phyloP scores from a whole-genome alignment of 30 jellyfish, hydroid and myxozoan species.

The Mastigias papua region DNA sequence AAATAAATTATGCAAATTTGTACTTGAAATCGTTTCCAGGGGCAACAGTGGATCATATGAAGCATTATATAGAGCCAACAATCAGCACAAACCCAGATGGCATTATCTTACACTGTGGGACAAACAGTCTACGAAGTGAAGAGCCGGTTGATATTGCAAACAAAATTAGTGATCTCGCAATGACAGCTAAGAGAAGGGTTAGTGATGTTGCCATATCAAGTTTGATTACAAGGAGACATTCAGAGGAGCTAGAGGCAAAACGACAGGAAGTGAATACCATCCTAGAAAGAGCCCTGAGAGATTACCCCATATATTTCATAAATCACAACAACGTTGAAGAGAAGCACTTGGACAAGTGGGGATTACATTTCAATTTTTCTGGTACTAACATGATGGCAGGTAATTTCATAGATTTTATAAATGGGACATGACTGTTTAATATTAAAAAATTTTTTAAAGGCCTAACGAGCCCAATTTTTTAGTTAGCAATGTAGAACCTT shows the following conservation, averaged over 20 bases:
- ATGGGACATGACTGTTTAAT: not conserved
- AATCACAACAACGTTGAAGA: not conserved
- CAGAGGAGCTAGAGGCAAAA: conserved; percentile 24
- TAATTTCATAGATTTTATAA: not conserved
- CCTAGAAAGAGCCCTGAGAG: conserved; percentile 8
- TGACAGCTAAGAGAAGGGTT: conserved; percentile 4
- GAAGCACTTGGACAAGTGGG: not conserved
- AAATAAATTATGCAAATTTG: not conserved
- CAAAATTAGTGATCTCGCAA: conserved; percentile 13
- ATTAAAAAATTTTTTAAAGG: not conserved
- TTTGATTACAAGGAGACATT: conserved; percentile 6
- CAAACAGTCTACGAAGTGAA: conserved; percentile 13
- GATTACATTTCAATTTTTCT: conserved; percentile 9
- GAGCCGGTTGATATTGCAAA: conserved; percentile 17
- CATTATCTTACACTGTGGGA: conserved; percentile 17
- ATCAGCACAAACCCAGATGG: conserved; percentile 23
- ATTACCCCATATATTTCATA: not conserved
- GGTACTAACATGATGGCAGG: conserved; percentile 7
- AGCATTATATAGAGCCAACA: conserved; percentile 22
- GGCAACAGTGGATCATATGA: conserved; percentile 17
- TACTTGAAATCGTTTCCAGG: conserved; percentile 41
- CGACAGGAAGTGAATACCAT: conserved; percentile 7
- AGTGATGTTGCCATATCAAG: conserved; percentile 30
- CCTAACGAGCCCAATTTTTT: not conserved
- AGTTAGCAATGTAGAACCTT: not conserved